A percentile compares a stretch with the other conserved stretches of the same genome.
phyloP scores from a whole-genome alignment of 1,140 invertebrate species.

The Antheraea mylitta region DNA sequence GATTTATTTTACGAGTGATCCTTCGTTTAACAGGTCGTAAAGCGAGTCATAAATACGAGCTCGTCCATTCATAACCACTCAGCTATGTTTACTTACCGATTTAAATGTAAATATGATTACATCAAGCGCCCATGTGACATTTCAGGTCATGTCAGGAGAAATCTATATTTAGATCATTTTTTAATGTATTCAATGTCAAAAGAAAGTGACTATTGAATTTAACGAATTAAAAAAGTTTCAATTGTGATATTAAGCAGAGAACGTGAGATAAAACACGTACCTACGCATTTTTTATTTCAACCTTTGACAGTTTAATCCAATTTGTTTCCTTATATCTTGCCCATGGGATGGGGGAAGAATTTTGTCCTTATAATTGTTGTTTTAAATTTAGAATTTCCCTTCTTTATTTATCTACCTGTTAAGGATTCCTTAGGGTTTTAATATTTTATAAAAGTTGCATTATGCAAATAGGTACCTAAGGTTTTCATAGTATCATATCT shows the following conservation, averaged over 20 bases:
- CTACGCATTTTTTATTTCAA: slow-evolving; percentile 69
- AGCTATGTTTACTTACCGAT: slow-evolving; percentile 67
- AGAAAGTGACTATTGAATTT: neutral
- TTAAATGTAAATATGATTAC: slow-evolving; percentile 70
- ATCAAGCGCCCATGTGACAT: slow-evolving; percentile 14
- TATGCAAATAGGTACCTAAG: neutral
- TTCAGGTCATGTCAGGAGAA: neutral
- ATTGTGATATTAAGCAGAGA: slow-evolving; percentile 53
- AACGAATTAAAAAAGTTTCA: neutral
- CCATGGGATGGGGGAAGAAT: slow-evolving; percentile 61
- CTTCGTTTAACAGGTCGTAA: slow-evolving; percentile 74
- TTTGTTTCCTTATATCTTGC: slow-evolving; percentile 70
- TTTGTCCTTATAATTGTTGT: slow-evolving; percentile 72
- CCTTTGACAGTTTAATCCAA: slow-evolving; percentile 78
- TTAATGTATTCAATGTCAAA: neutral
- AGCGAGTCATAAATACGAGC: slow-evolving; percentile 67
- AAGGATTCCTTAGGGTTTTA: neutral
- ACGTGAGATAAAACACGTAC: slow-evolving; percentile 54
- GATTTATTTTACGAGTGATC: slow-evolving; percentile 69
- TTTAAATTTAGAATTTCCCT: slow-evolving; percentile 59
- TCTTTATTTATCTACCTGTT: slow-evolving; percentile 25
- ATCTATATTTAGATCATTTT: neutral
- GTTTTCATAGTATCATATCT: no score
- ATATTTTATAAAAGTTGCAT: neutral
- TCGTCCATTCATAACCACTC: slow-evolving; percentile 64